phyloP scores from a whole-genome alignment of 2,888 invertebrate species.

The Bombylius discolor region DNA sequence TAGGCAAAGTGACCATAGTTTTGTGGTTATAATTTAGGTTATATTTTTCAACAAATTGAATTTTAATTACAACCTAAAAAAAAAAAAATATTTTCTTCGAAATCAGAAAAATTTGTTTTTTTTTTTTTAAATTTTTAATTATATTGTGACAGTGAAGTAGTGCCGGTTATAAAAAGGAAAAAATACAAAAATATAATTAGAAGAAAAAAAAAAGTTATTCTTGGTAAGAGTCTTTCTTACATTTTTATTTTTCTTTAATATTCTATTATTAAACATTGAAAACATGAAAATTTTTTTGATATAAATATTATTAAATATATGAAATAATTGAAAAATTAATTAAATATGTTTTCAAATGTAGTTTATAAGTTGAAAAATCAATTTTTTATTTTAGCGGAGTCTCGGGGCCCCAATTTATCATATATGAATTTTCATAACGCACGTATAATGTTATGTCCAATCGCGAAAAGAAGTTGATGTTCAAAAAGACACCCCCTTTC shows the following conservation, averaged over 20 bases:
- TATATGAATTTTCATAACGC: constrained; percentile 7
- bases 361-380: not conserved
- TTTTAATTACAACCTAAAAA: not conserved
- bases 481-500: not conserved
- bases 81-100: not conserved
- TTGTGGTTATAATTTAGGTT: not conserved
- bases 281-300: no score
- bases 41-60: not conserved
- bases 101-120: no score
- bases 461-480: constrained; percentile 1
- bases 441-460: constrained; percentile 12
- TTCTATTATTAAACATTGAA: not conserved
- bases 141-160: no score
- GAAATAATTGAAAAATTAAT: no score
- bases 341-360: no score
- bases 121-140: no score
- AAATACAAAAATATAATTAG: not conserved
- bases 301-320: no score
- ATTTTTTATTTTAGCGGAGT: not conserved
- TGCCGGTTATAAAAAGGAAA: not conserved
- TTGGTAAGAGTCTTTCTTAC: not conserved
- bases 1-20: not conserved
- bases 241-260: not conserved
- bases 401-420: constrained; percentile 8
- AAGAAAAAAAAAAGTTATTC: not conserved